Base-by-base conservation (phyloP, 2,797 vertebrate species). In the Saxicola maurus region DNA sequence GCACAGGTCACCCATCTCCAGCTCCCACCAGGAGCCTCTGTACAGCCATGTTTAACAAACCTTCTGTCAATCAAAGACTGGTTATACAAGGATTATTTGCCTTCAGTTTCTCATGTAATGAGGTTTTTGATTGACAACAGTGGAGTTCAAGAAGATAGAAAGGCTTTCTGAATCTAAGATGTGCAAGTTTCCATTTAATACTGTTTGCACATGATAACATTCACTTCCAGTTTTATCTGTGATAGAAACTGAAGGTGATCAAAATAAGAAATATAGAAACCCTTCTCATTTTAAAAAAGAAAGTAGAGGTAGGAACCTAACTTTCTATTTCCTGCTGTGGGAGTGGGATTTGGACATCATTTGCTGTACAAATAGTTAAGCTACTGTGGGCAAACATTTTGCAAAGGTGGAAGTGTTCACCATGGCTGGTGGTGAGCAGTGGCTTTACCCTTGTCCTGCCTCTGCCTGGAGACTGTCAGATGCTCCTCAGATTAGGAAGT, bases 71-170 rank as follows among this genome's bases (percentile, higher is more conserved):
- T 94, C 92, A 91, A 86, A 88, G 90, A 67, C 91, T 82, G 91
- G 87, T 94, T 89, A 74, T 93, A 93, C 89, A 48, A 79, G 87
- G 79, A 91, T 93, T 95, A 91, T 95, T 95, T 96, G 87, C 87
- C 74, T 94, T 94, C 38, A 67, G 71, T 93, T 95, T 93, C 72
- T 57, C 89, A 42, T 76, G 77, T 96, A 94, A 96, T 93, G 89
- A 94, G 89, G 74, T 86, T 93, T 95, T 92, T 94, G 92, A 94
- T 91, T 94, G 94, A 94, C 92, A 91, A 10, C 71, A 57, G 74
- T 45, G 37, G 46, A 89, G 74, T 73, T 94, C 74, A 89, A 94
- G 56, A 94, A 72, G 83, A 72, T 30, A 57, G 71, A 89, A 83
- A 87, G 60, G 85, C 82, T 91, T 92, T 86, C 71, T 76, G 78